Evolutionary conservation across 2,113 vertebrate species (phyloP), one percentile per base, ranked within the genome.

Genomic region (Cheirogaleus medius): DNA sequence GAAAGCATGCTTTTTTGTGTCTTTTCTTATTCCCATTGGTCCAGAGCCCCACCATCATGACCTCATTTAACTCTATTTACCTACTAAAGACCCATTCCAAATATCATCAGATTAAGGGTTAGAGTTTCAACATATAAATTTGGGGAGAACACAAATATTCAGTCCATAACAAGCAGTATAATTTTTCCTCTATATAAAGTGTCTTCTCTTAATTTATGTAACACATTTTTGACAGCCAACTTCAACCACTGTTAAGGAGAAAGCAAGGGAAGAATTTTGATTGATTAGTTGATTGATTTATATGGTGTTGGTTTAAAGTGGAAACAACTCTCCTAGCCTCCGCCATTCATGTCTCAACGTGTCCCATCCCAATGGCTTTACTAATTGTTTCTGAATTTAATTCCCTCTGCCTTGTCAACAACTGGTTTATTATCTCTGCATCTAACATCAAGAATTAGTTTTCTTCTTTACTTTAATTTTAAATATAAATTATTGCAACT

Each of bases 401-500:
- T 94, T 94, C 42, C 88, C 17, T 87, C 52, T 83, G 71, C 34
- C 23, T 68, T 68, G 2, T 42, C 37, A 85, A 74, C 8, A 66
- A 15, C 39, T 86, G 12, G 29, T 54, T 87, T 80, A 56, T 44
- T 21, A 74, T 52, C 47, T 94, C 29, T 91, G 9, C 0, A 11
- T 15, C 71, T 88, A 92, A 78, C 8, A 32, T 25, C 42, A 90
- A 71, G 1, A 90, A 81, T 76, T 94, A 52, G 23, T 76, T 89
- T 94, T 91, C 44, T 81, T 25, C 54, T 74, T 91, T n/a, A 39
- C 49, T 84, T 91, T 66, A 34, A 8, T 54, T 94, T 92, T 85
- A 90, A 92, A 63, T 77, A 54, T 47, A 63, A 81, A 95, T 87
- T 13, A 60, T 39, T 15, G 37, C 7, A 84, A 17, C 6, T 94